Evolutionary conservation across 2,113 vertebrate species (phyloP).

Genomic region (Alligator mississippiensis): DNA sequence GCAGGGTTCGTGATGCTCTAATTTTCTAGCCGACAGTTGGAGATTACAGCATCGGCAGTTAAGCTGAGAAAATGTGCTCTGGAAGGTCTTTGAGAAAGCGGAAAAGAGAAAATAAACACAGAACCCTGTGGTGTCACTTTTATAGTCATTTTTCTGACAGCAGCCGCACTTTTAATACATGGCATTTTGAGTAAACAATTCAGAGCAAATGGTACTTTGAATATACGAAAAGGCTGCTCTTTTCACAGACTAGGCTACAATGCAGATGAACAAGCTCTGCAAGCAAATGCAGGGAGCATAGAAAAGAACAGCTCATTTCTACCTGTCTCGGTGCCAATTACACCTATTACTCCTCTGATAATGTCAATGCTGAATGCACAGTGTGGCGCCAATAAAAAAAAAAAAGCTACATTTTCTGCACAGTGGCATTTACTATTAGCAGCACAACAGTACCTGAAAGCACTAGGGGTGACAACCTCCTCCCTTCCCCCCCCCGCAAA

Average conservation of each 20-base stretch:
- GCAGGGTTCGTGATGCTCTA: neutral
- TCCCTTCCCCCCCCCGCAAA: neutral
- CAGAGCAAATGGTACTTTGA: slow-evolving; percentile 13
- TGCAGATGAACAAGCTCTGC: neutral
- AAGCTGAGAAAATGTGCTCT: slow-evolving; percentile 41
- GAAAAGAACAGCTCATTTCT: neutral
- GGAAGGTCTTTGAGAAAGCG: slow-evolving; percentile 24
- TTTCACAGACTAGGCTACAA: neutral
- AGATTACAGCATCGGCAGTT: slow-evolving; percentile 27
- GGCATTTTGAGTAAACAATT: slow-evolving; percentile 41
- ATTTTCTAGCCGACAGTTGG: slow-evolving; percentile 43
- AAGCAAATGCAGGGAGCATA: neutral
- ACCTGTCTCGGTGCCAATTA: slow-evolving; percentile 8
- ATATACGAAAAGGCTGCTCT: slow-evolving; percentile 49
- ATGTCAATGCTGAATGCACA: neutral
- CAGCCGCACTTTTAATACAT: neutral
- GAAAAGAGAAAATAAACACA: slow-evolving; percentile 37
- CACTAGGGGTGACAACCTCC: neutral
- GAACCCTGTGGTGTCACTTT: slow-evolving; percentile 35
- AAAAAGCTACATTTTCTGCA: neutral
- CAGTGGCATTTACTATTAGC: neutral
- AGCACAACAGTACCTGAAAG: neutral
- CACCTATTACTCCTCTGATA: neutral
- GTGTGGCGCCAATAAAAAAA: accelerated
- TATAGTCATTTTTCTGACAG: slow-evolving; percentile 39